These are phyloP conservation scores for Fissipunctia ypsillon DNA, from an alignment of 2,888 invertebrate genomes.

Conservation along the genomic window DNA sequence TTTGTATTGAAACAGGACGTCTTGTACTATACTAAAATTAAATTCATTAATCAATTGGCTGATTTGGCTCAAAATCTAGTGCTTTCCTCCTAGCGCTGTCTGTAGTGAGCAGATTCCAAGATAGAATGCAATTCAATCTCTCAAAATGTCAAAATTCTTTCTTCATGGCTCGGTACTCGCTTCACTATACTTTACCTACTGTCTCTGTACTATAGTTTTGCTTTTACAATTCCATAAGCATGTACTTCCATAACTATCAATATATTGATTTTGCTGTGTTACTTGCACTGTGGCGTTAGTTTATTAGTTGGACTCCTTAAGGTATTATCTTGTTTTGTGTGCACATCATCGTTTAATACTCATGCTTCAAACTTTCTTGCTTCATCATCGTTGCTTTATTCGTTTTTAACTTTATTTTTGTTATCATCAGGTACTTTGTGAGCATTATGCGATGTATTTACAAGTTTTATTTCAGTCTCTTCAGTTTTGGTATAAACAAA, in stretches of 20 bases:
- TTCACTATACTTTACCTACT: constrained; percentile 29
- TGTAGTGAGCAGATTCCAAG: neutral
- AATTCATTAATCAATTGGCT: constrained; percentile 42
- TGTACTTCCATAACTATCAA: constrained; percentile 36
- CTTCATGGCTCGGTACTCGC: constrained; percentile 57
- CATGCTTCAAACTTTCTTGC: constrained; percentile 48
- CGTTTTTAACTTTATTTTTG: constrained; percentile 33
- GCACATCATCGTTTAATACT: constrained; percentile 26
- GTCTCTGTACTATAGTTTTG: constrained; percentile 26
- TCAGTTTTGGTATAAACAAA: constrained; percentile 20
- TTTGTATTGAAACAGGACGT: constrained; percentile 1
- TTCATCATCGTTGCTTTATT: constrained; percentile 53
- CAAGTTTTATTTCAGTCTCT: constrained; percentile 6
- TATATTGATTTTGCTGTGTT: constrained; percentile 40
- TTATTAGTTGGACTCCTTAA: constrained; percentile 33
- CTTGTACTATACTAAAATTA: constrained; percentile 1
- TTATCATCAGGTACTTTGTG: constrained; percentile 8
- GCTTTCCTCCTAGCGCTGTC: constrained; percentile 17
- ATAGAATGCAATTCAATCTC: constrained; percentile 53
- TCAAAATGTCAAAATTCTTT: constrained; percentile 34
- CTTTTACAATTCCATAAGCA: constrained; percentile 44
- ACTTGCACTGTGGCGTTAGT: constrained; percentile 24
- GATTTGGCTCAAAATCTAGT: constrained; percentile 21
- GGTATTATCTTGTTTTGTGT: constrained; percentile 34
- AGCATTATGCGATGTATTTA: constrained; percentile 22